Conservation (phyloP, 2,797 vertebrate species). For the Falco novaeseelandiae region DNA sequence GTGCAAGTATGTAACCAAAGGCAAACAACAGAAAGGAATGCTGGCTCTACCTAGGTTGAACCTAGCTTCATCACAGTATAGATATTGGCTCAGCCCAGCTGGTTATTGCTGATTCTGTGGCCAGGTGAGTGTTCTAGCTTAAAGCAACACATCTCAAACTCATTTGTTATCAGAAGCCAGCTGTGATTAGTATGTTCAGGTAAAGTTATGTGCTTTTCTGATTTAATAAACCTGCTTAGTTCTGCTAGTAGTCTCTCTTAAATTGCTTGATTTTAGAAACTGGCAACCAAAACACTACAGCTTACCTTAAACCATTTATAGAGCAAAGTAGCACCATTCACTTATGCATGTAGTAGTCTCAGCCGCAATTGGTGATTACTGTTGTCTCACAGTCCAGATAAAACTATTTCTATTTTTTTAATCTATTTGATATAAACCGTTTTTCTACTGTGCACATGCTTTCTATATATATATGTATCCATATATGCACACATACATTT, state of each 20-base stretch:
- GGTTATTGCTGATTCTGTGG: neutral
- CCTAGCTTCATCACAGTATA: neutral
- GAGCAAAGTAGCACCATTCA: neutral
- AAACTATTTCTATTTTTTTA: neutral
- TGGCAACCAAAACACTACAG: neutral
- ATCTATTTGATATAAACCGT: neutral
- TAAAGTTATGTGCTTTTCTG: neutral
- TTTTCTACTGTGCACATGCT: neutral
- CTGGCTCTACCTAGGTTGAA: neutral
- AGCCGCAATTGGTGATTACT: neutral
- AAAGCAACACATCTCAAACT: neutral
- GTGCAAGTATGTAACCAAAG: slow-evolving; percentile 35
- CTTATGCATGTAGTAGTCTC: rapidly evolving
- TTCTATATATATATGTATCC: neutral
- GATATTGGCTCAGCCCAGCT: neutral
- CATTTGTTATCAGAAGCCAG: neutral
- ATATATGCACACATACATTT: neutral
- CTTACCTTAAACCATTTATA: neutral
- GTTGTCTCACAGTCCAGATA: neutral
- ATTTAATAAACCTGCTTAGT: neutral
- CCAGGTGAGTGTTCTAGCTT: neutral
- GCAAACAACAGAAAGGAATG: neutral
- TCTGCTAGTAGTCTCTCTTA: neutral
- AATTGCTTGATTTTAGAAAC: neutral
- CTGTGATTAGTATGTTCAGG: neutral